A percentile compares a stretch with the other conserved stretches of the same genome.
Evolutionary conservation across 2,888 invertebrate genomes (phyloP).

Genomic region (Epirrita christyi): DNA sequence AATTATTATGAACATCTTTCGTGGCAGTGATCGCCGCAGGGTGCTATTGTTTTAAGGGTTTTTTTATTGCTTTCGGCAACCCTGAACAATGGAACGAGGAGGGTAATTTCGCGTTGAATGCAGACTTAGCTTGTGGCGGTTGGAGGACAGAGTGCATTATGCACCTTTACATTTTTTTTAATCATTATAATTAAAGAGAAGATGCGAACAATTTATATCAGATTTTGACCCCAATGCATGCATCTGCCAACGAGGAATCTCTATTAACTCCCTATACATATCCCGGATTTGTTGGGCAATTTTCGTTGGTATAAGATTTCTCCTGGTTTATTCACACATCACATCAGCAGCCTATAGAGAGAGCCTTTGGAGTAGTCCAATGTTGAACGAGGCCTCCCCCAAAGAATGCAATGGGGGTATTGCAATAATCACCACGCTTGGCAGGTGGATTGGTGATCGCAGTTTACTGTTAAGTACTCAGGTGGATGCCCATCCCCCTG

Average conservation of each 20-base stretch:
- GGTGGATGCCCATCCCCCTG: too few species aligned
- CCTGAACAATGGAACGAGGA: slow-evolving; percentile 77
- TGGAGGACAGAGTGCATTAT: slow-evolving; percentile 52
- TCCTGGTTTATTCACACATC: too few species aligned
- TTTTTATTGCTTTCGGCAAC: slow-evolving; percentile 81
- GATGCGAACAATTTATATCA: slow-evolving; percentile 10
- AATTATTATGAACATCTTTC: slow-evolving; percentile 80
- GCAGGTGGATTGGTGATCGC: too few species aligned
- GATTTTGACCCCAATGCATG: slow-evolving; percentile 16
- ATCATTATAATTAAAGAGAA: slow-evolving; percentile 41
- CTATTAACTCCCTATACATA: too few species aligned
- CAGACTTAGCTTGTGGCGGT: slow-evolving; percentile 57
- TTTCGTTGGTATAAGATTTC: too few species aligned
- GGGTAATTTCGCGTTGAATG: slow-evolving; percentile 69
- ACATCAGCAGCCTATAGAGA: too few species aligned
- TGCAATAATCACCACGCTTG: too few species aligned
- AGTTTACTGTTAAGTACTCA: too few species aligned
- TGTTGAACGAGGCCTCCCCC: too few species aligned
- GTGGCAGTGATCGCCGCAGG: slow-evolving; percentile 75
- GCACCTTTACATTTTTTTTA: slow-evolving; percentile 45
- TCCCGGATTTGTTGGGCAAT: too few species aligned
- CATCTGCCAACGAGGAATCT: neutral
- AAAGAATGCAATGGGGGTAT: too few species aligned
- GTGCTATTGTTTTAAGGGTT: slow-evolving; percentile 81
- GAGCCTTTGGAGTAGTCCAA: too few species aligned